phyloP scores from a whole-genome alignment of 2,797 vertebrate species.

The Esox masquinongy region DNA sequence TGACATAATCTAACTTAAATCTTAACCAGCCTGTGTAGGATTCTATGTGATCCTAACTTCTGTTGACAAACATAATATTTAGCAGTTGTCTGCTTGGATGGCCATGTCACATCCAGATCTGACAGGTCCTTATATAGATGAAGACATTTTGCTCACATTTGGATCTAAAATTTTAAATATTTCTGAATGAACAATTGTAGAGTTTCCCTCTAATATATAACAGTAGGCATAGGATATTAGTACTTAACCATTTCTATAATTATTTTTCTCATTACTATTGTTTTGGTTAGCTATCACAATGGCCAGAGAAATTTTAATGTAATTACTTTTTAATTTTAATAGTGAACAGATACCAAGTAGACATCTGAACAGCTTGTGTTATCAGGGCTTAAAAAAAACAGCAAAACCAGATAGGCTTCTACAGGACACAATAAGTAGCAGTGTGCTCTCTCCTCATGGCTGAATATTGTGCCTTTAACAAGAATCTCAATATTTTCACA shows the following conservation, averaged over 20 bases:
- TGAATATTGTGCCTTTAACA: conserved; percentile 77
- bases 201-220: background rate
- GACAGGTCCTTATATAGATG: background rate
- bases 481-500: conserved; percentile 69
- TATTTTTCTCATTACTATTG: background rate
- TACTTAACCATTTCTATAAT: background rate
- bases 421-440: conserved; percentile 51
- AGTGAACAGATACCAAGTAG: conserved; percentile 8
- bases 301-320: background rate
- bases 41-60: conserved; percentile 4
- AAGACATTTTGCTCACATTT: background rate
- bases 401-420: conserved; percentile 38
- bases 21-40: background rate
- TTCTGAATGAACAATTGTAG: background rate
- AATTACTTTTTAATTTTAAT: background rate
- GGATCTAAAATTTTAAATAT: background rate
- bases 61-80: background rate
- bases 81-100: background rate
- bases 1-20: too few species aligned
- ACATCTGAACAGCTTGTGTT: conserved; percentile 40
- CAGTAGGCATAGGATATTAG: background rate
- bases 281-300: conserved; percentile 1
- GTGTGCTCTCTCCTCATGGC: conserved; percentile 63
- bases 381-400: conserved; percentile 47
- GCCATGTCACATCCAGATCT: conserved; percentile 1